Percentiles rank a stretch among this genome's conserved stretches.
phyloP scores from a whole-genome alignment of 2,113 vertebrate species.

The Dascyllus trimaculatus region DNA sequence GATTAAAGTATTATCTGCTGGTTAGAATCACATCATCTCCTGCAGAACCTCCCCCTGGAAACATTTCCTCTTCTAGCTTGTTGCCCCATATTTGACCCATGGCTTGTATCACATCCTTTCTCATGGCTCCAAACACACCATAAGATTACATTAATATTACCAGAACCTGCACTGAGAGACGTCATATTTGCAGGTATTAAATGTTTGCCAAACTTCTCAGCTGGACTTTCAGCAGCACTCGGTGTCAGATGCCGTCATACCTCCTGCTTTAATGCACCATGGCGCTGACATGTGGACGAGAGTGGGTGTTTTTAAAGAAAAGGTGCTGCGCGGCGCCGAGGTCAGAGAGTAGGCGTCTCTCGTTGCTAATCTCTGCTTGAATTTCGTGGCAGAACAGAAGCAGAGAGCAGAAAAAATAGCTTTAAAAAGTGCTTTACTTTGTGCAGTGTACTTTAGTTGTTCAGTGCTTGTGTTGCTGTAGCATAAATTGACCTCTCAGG shows the following conservation, averaged over 20 bases:
- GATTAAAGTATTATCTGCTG: neutral
- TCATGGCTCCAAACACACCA: neutral
- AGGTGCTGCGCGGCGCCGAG: neutral
- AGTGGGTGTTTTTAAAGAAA: neutral
- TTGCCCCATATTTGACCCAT: neutral
- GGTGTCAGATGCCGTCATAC: neutral
- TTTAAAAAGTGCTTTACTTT: too few relatives aligned
- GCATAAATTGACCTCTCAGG: too few relatives aligned
- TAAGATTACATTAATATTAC: too few relatives aligned
- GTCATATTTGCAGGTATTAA: too few relatives aligned
- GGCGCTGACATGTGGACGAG: neutral
- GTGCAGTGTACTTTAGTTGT: too few relatives aligned
- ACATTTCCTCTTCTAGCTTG: conserved; percentile 3
- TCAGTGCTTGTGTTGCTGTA: too few relatives aligned
- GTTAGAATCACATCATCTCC: conserved; percentile 14
- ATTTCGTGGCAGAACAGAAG: neutral
- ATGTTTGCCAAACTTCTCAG: too few relatives aligned
- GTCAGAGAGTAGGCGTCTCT: conserved; percentile 3
- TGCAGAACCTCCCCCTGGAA: neutral
- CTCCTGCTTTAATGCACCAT: neutral
- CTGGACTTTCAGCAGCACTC: neutral
- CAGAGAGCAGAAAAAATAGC: neutral
- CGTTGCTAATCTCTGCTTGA: neutral
- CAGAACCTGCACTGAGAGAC: too few relatives aligned
- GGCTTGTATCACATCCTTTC: neutral